phyloP scores from a whole-genome alignment of 2,797 vertebrate species.

The Brachyalestes nurse region DNA sequence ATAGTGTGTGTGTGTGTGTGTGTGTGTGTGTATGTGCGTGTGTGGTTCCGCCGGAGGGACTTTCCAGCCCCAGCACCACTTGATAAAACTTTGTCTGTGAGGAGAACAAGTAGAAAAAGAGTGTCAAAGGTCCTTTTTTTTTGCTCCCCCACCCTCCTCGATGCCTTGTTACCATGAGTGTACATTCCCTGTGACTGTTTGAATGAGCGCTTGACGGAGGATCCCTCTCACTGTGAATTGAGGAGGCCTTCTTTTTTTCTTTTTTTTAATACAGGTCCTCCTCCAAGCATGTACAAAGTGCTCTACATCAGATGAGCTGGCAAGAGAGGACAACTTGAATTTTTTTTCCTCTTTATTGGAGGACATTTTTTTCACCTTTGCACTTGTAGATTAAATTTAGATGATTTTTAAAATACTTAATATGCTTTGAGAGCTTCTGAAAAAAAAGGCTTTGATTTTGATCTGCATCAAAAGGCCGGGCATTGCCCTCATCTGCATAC shows the following conservation, averaged over 20 bases:
- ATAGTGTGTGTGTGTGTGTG: constrained; percentile 66
- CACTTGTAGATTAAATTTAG: constrained; percentile 50
- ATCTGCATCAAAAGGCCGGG: constrained; percentile 34
- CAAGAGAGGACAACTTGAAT: constrained; percentile 79
- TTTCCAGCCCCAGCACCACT: constrained; percentile 72
- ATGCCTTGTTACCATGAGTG: constrained; percentile 63
- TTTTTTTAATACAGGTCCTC: constrained; percentile 59
- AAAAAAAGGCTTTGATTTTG: constrained; percentile 52
- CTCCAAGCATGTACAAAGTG: constrained; percentile 61
- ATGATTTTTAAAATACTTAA: constrained; percentile 26
- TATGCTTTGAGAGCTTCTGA: constrained; percentile 25
- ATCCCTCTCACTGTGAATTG: constrained; percentile 53
- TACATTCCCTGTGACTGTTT: constrained; percentile 71
- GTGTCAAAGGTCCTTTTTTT: constrained; percentile 68
- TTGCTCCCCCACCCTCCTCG: constrained; percentile 59
- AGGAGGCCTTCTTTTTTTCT: constrained; percentile 32
- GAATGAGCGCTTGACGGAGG: constrained; percentile 69
- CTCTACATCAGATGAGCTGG: constrained; percentile 69
- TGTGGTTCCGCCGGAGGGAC: constrained; percentile 77
- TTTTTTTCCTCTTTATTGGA: constrained; percentile 68
- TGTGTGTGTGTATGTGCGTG: constrained; percentile 68
- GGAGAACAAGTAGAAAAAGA: constrained; percentile 70
- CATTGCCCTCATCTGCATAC: constrained; percentile 13
- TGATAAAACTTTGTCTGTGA: constrained; percentile 80
- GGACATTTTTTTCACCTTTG: constrained; percentile 69